These are phyloP conservation scores for Petrosia ficiformis DNA, from an alignment of 37 sponge, comb jelly and placozoan species.

Conservation along the genomic window DNA sequence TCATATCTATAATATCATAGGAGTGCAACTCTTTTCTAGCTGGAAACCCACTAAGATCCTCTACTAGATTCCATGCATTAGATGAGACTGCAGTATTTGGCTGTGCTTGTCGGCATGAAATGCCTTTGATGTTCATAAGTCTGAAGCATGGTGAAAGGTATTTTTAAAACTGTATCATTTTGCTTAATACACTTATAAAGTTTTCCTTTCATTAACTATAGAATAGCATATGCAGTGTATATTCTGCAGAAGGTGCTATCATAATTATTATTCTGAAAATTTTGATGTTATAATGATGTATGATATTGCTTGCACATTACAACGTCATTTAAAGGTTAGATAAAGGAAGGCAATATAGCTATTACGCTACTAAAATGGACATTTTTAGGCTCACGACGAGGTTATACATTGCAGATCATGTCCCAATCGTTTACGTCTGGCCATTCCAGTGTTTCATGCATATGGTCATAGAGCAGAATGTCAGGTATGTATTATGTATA, in stretches of 20 bases:
- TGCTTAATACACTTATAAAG: neutral
- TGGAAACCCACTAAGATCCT: slow-evolving; percentile 8
- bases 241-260: neutral
- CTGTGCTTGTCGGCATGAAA: slow-evolving; percentile 41
- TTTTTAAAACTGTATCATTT: slow-evolving; percentile 3
- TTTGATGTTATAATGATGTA: slow-evolving; percentile 3
- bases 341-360: no score
- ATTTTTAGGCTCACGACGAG: no score
- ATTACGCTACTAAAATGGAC: no score
- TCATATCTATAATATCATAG: slow-evolving; percentile 3
- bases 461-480: slow-evolving; percentile 13
- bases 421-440: neutral
- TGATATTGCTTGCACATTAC: slow-evolving; percentile 12
- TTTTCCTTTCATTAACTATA: no score
- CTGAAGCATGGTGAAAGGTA: slow-evolving; percentile 35
- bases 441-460: slow-evolving; percentile 16
- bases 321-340: slow-evolving; percentile 8
- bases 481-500: slow-evolving; percentile 8
- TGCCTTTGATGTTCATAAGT: slow-evolving; percentile 16
- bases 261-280: neutral
- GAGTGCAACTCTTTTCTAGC: slow-evolving; percentile 20
- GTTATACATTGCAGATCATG: neutral
- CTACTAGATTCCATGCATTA: slow-evolving; percentile 18
- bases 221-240: neutral
- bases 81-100: slow-evolving; percentile 41